Percentiles rank a stretch among this genome's conserved stretches.
phyloP scores from a whole-genome alignment of 92 coral and sea anemone species.

The Zoanthus sociatus region DNA sequence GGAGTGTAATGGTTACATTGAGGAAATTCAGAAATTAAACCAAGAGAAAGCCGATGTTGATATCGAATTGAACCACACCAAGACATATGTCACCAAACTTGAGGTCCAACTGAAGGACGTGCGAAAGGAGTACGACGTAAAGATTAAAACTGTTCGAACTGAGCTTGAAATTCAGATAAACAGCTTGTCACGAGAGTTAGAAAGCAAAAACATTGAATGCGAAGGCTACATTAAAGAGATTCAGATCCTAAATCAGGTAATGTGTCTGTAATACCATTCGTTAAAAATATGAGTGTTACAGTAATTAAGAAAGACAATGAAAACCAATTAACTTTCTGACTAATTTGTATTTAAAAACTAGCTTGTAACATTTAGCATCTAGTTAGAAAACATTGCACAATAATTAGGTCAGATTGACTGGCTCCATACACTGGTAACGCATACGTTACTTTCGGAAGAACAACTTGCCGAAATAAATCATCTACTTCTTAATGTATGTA shows the following conservation, averaged over 20 bases:
- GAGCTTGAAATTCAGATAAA: conserved; percentile 76
- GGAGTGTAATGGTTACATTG: conserved; percentile 87
- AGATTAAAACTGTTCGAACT: conserved; percentile 63
- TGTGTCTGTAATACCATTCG: no score
- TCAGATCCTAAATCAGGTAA: conserved; percentile 78
- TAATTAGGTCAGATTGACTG: no score
- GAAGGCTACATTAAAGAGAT: conserved; percentile 88
- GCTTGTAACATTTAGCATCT: no score
- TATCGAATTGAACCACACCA: conserved; percentile 81
- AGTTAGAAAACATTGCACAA: no score
- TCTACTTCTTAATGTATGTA: no score
- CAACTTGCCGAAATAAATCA: no score
- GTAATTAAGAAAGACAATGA: no score
- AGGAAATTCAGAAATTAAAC: conserved; percentile 82
- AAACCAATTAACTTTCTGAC: no score
- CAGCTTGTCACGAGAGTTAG: conserved; percentile 72
- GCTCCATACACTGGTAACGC: no score
- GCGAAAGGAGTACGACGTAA: conserved; percentile 78
- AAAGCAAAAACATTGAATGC: conserved; percentile 73
- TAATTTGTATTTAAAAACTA: no score
- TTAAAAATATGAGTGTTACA: no score
- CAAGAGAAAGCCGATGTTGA: conserved; percentile 85
- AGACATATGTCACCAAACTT: conserved; percentile 70
- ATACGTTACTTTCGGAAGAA: no score
- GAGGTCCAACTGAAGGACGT: conserved; percentile 85